Conservation (phyloP, 2,888 invertebrate species). For the Rosalia funebris region DNA sequence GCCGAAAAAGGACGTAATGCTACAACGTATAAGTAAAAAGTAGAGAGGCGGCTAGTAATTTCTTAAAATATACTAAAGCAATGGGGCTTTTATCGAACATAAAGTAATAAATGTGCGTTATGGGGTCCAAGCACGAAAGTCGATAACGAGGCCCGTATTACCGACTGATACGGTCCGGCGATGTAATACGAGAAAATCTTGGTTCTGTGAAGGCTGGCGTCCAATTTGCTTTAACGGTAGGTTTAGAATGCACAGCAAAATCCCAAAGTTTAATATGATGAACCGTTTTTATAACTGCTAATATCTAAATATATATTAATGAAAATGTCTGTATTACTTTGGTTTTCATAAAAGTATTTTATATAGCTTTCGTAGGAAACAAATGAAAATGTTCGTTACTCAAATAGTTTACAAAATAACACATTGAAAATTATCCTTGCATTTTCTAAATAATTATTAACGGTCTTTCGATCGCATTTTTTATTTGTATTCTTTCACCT, state of each 20-base stretch:
- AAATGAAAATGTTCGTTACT: no score
- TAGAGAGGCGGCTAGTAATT: conserved; percentile 52
- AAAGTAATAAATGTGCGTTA: conserved; percentile 61
- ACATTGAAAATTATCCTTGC: no score
- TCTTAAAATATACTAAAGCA: conserved; percentile 60
- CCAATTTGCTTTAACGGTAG: background rate
- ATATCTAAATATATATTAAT: no score
- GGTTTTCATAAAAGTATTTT: no score
- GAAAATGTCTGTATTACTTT: no score
- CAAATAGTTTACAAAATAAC: no score
- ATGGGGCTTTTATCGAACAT: conserved; percentile 60
- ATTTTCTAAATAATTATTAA: no score
- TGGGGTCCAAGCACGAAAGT: conserved; percentile 61
- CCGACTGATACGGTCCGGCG: conserved; percentile 48
- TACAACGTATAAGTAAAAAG: conserved; percentile 41
- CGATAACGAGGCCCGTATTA: conserved; percentile 56
- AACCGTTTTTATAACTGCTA: no score
- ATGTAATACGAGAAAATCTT: conserved; percentile 20
- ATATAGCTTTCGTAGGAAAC: no score
- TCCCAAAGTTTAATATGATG: no score
- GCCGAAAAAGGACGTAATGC: conserved; percentile 50
- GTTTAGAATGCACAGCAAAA: background rate
- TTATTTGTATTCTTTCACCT: no score
- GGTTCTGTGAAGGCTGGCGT: background rate
- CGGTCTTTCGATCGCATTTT: no score